These are phyloP conservation scores for Malaclemys terrapin DNA, from an alignment of 2,113 vertebrate species.

Conservation along the genomic window DNA sequence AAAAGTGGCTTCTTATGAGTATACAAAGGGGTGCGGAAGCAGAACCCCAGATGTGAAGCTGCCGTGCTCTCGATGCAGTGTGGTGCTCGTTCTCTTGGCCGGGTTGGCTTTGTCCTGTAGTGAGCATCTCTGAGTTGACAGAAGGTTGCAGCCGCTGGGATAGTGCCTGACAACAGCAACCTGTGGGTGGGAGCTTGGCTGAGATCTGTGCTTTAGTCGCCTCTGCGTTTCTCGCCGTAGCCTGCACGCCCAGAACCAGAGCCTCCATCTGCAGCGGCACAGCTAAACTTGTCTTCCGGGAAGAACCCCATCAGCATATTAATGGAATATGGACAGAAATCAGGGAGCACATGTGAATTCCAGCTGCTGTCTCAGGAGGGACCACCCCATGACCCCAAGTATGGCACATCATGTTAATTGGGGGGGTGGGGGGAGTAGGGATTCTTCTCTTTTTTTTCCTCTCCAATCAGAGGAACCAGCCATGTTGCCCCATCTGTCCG, in stretches of 20 bases:
- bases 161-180: background rate
- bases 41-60: background rate
- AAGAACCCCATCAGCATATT: slow-evolving; percentile 93
- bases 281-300: slow-evolving; percentile 80
- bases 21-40: background rate
- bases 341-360: slow-evolving; percentile 90
- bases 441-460: background rate
- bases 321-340: slow-evolving; percentile 95
- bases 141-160: background rate
- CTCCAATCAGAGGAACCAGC: background rate
- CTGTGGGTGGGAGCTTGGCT: background rate
- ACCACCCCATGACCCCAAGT: slow-evolving; percentile 96
- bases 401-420: slow-evolving; percentile 7
- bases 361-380: slow-evolving; percentile 92
- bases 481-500: fast-evolving
- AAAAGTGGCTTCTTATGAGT: background rate
- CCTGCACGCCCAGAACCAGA: slow-evolving; percentile 67
- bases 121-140: background rate
- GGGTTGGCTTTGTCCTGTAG: background rate
- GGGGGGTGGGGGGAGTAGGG: background rate
- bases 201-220: background rate
- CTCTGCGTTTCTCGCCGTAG: background rate
- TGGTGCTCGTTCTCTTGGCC: background rate
- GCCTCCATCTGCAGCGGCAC: slow-evolving; percentile 45
- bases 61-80: background rate